Evolutionary conservation across 2,888 invertebrate genomes (phyloP), one percentile per base, ranked within the genome.

Genomic region (Phaedon cochleariae): DNA sequence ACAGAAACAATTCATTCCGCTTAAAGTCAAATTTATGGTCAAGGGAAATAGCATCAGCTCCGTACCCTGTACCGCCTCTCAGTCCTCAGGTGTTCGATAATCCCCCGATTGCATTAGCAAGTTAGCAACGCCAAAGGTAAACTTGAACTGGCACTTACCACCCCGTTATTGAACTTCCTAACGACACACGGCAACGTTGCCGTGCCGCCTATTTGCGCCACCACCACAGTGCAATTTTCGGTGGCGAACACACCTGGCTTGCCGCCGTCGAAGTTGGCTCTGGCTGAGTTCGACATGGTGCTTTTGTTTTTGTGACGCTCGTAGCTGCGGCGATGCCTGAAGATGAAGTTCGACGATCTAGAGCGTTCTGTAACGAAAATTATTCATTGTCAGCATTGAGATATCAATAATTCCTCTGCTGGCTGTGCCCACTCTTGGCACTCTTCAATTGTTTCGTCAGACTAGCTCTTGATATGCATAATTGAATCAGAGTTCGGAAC

Each of bases 111-210:
- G 15, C 41, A 12, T 41, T 12, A 41, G 41, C 15, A 15, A 41
- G 15, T 41, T 15, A 15, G 12, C 15, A 41, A 41, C 41, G 41
- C n/a, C 41, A 41, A 52, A 52, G 15, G 21, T 52, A 31, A 52
- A 21, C 22, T 29, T 17, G 4, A 10, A 3, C 15, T 41, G 41
- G 41, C 41, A 84, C 85, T 85, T 77, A 86, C 86, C 77, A 85
- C 85, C 58, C 85, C 86, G 61, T 83, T 85, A 71, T 84, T 85
- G 73, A 84, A 84, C 76, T 85, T 85, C 64, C 84, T 77, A 58
- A 86, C 85, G 68, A 85, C 83, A 73, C 86, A 86, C 0, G 86
- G 86, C 59, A 86, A 76, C 52, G 85, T 84, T 22, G 86, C 86
- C 62, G 86, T 86, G 65, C 85, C 85, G 54, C 85, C 85, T 62